A percentile compares a stretch with the other conserved stretches of the same genome.
Conservation (phyloP, 1,140 invertebrate genomes). For the Papilio helenus region DNA sequence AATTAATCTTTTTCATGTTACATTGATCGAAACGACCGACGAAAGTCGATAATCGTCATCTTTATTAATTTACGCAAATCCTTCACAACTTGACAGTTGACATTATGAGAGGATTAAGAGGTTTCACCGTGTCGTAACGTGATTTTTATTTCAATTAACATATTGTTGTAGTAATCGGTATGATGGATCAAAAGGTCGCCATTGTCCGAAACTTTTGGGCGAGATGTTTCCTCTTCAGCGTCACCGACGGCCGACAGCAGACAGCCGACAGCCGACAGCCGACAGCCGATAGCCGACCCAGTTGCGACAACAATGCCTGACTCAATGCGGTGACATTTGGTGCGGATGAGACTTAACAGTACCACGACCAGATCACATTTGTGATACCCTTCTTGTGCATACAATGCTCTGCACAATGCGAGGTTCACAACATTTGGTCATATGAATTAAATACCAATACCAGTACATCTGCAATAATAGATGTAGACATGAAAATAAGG, state of each 20-base stretch:
- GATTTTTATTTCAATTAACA: not conserved
- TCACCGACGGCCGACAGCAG: not conserved
- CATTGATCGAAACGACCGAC: not conserved
- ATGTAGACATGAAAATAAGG: no score
- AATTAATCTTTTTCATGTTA: no score
- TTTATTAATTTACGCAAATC: not conserved
- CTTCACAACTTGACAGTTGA: not conserved
- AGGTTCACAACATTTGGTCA: slow-evolving; percentile 22
- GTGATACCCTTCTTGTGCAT: slow-evolving; percentile 25
- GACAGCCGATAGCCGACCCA: slow-evolving; percentile 18
- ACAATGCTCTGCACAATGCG: slow-evolving; percentile 11
- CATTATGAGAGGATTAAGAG: not conserved
- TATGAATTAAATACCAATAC: not conserved
- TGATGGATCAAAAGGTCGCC: not conserved
- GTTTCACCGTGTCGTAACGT: not conserved
- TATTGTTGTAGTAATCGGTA: not conserved
- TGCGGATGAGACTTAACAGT: slow-evolving; percentile 30
- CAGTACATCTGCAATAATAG: no score
- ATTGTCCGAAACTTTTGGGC: not conserved
- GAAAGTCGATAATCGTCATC: not conserved
- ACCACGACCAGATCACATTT: slow-evolving; percentile 25
- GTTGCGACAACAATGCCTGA: slow-evolving; percentile 33
- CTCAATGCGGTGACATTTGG: slow-evolving; percentile 30
- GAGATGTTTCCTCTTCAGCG: not conserved
- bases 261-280: slow-evolving; percentile 2